A percentile compares a stretch with the other conserved stretches of the same genome.
phyloP scores from a whole-genome alignment of 2,797 vertebrate genomes.

The Serranus cabrilla region DNA sequence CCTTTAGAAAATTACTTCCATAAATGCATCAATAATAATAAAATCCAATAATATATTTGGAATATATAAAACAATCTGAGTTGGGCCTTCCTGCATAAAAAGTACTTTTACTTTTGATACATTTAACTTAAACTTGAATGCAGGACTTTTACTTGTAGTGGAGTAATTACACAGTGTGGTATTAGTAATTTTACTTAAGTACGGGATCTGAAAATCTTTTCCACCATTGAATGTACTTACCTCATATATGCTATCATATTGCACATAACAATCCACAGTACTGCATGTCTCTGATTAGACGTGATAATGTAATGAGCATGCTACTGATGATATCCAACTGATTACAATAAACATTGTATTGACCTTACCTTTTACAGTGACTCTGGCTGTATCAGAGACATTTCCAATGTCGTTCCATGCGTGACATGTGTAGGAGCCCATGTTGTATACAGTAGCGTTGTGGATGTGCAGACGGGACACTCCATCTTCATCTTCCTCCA shows the following conservation, averaged over 20 bases:
- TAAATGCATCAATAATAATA: too few relatives aligned
- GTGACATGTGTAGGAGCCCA: conserved; percentile 73
- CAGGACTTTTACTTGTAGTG: too few relatives aligned
- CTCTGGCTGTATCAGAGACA: conserved; percentile 50
- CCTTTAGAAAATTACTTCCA: too few relatives aligned
- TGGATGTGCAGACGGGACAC: conserved; percentile 69
- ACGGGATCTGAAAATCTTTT: neutral
- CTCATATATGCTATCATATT: neutral
- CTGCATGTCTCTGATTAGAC: neutral
- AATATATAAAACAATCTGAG: too few relatives aligned
- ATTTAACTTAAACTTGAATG: too few relatives aligned
- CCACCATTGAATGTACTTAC: neutral
- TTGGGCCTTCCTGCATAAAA: too few relatives aligned
- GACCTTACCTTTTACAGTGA: conserved; percentile 74
- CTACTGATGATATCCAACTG: neutral
- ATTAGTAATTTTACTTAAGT: too few relatives aligned
- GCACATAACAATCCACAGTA: neutral
- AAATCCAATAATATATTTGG: too few relatives aligned
- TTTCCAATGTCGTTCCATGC: conserved; percentile 61
- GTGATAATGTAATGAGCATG: conserved; percentile 6
- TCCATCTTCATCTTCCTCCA: conserved; percentile 57
- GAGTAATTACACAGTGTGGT: too few relatives aligned
- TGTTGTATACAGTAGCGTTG: conserved; percentile 60
- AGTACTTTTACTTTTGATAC: too few relatives aligned
- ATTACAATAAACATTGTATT: neutral